Conservation (phyloP, 2,888 invertebrate genomes). For the Sclerodermus sp. region DNA sequence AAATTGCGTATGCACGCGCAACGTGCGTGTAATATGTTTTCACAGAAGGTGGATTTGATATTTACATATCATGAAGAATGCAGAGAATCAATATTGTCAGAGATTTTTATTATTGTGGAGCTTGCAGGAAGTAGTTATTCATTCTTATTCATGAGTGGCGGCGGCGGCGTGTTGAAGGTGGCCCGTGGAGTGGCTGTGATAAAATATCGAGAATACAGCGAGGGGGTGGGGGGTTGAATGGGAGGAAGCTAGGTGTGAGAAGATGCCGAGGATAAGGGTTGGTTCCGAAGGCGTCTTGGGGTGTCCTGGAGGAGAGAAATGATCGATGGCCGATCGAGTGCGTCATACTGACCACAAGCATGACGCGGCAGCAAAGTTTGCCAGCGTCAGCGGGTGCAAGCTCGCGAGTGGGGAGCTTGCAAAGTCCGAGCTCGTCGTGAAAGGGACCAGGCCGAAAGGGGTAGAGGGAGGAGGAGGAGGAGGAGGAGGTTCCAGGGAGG, state of each 20-base stretch:
- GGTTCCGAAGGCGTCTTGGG: constrained; percentile 1
- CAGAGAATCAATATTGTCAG: no score
- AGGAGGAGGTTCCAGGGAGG: neutral
- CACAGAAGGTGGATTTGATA: neutral
- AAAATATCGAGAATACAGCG: no score
- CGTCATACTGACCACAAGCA: constrained; percentile 6
- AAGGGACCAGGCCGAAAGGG: neutral
- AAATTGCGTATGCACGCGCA: neutral
- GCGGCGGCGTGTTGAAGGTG: no score
- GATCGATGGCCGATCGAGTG: constrained; percentile 2
- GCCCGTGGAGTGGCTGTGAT: no score
- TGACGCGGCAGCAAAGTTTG: constrained; percentile 5
- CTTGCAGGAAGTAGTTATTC: no score
- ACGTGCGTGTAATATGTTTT: neutral
- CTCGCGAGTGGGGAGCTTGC: constrained; percentile 4
- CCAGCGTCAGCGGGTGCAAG: constrained; percentile 5
- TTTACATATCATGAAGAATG: neutral
- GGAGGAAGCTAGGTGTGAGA: constrained; percentile 6
- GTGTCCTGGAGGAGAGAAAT: neutral
- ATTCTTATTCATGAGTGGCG: no score
- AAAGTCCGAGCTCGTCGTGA: neutral
- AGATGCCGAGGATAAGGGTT: constrained; percentile 1
- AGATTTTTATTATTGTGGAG: no score
- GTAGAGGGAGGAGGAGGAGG: constrained; percentile 5
- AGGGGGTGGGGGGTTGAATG: no score